Evolutionary conservation across 2,797 vertebrate species (phyloP), one percentile per base, ranked within the genome.

Genomic region (Manis javanica): DNA sequence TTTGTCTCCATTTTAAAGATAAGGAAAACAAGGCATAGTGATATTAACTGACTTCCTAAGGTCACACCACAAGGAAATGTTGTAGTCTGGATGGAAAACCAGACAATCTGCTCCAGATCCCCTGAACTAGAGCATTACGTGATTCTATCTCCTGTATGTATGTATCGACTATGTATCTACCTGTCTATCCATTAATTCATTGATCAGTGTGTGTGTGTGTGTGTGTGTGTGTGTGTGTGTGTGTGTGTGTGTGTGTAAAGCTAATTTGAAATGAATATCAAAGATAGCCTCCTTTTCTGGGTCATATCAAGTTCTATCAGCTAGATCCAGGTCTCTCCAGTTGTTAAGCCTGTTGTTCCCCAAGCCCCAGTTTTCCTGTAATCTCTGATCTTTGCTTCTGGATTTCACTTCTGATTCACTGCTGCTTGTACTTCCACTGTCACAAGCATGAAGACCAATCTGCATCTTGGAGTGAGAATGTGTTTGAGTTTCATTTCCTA

Each of bases 251-350:
- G 0, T 78, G 26, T 92, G 29, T 49, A 31, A 57, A 71, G 24
- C 71, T 29, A 95, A 84, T 69, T 4, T 90, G 39, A 87, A 91
- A 79, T 90, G 37, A 84, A 49, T 39, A 69, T 81, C 51, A 79
- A 87, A 55, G 11, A 26, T 9, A 93, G 37, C 13, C 1, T 94
- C 37, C 9, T 14, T 84, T 57, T 96, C 34, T 87, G 59, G 34
- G 84, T 74, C 7, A 82, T 12, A 79, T 95, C 5, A 59, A 15
- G 12, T 79, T 84, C 79, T 79, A 90, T 64, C 68, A 46, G 8
- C 15, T 75, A 64, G 39, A 42, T 61, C 0, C 29, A 53, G 24
- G 11, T 78, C 14, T 49, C 42, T 90, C 19, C 34, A 79, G 3
- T 59, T 59, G n/a, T 49, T 90, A 18, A 78, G 14, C 24, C 13